Evolutionary conservation across 2,113 vertebrate species (phyloP), one percentile per base, ranked within the genome.

Genomic region (Menidia beryllina): DNA sequence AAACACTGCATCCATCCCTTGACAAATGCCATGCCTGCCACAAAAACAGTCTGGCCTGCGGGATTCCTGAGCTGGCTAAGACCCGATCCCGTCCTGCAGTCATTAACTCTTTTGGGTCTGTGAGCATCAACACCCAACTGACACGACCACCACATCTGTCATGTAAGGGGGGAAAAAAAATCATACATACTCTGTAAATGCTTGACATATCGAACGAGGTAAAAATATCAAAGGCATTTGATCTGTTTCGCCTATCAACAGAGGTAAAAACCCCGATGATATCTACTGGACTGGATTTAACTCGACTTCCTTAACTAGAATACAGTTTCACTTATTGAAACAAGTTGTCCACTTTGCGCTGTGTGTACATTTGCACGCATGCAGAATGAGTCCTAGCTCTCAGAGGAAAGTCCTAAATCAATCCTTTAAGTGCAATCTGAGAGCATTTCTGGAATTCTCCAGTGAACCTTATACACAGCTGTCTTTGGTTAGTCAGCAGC

Each of bases 1-100:
- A 84, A 80, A 84, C 65, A 72, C 77, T 76, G 71, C 66, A 77
- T 61, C 9, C 2, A 27, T 80, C 45, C 20, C 27, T 75, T 38
- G 72, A 70, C 73, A 76, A 63, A 82, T 60, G 68, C n/a, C 48
- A 66, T 57, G 52, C 53, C 50, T 23, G 34, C 41, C 34, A 57
- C n/a, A 59, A 61, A 59, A 52, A 49, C 8, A 57, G 11, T 26
- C 49, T 17, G 15, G 3, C 23, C 19, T 25, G 17, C 27, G 36
- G 43, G 55, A 61, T 51, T 74, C 36, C 55, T 4, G 3, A 52
- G 41, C 54, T 39, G 30, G 45, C 48, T 39, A 30, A 70, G 55
- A 25, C 1, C 51, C 20, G 7, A n/a, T 13, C 15, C 36, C 21
- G 30, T 34, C 30, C 30, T 34, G 5, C 30, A 34, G 30, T 34